These are phyloP conservation scores for Tyrannus savana DNA, from an alignment of 2,113 vertebrate genomes.

Conservation along the genomic window DNA sequence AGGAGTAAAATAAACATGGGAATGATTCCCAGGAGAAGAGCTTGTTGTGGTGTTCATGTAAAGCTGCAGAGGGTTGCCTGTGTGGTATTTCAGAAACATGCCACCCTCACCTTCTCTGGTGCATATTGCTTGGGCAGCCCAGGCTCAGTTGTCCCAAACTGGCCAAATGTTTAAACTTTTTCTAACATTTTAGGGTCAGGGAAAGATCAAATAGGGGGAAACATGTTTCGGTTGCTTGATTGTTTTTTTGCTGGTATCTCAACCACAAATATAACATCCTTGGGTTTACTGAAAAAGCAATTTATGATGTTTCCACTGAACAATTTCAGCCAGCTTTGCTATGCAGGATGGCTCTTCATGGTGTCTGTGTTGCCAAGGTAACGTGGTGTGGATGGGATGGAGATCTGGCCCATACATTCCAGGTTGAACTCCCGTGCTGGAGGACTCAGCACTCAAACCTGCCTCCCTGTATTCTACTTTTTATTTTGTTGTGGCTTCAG, in stretches of 20 bases:
- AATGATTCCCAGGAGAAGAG: constrained; percentile 12
- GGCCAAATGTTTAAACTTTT: background rate
- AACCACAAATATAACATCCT: background rate
- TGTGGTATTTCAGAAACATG: background rate
- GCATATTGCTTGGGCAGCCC: background rate
- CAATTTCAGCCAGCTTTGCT: background rate
- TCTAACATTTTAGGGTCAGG: rapidly evolving
- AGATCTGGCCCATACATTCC: background rate
- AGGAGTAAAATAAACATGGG: constrained; percentile 47
- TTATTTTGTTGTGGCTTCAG: background rate
- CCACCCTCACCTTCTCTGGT: background rate
- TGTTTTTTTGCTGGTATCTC: background rate
- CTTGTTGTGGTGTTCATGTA: background rate
- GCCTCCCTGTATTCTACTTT: background rate
- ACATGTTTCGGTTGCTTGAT: background rate
- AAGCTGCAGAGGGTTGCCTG: background rate
- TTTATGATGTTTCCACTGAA: background rate
- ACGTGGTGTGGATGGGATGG: rapidly evolving
- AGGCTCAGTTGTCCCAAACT: rapidly evolving
- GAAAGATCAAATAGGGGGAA: background rate
- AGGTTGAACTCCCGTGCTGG: background rate
- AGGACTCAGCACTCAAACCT: background rate
- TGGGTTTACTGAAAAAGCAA: background rate
- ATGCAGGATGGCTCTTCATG: background rate
- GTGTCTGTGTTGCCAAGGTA: background rate